Evolutionary conservation across 2,113 vertebrate species (phyloP), one percentile per base, ranked within the genome.

Genomic region (Saccopteryx bilineata): DNA sequence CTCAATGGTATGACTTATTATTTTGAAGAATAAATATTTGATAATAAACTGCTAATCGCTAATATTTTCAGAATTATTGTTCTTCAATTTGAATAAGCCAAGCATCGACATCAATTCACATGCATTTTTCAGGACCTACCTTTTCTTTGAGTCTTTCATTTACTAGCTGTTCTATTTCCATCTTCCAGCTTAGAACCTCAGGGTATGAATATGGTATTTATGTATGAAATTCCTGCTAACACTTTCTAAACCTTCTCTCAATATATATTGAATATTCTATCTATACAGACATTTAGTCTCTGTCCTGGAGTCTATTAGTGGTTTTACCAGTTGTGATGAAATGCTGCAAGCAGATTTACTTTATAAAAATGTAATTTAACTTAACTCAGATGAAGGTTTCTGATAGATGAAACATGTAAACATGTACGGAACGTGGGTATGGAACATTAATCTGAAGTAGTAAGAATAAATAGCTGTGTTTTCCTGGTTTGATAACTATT

Each of bases 381-480:
- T 97, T 78, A 97, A 97, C 93, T 97, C 0, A 97, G 96, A 97
- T 97, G 94, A 95, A 95, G 97, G 97, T 96, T 98, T 98, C 93
- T 97, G 95, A 97, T 95, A 96, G 92, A 98, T 98, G 98, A 97
- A 97, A 98, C 97, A 97, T 91, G 83, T 98, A 97, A 97, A 98
- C 97, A 97, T 91, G 83, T 94, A 60, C 76, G 95, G 95, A 92
- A 96, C 98, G 78, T 96, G 65, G 97, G 13, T 97, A 95, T 95
- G 97, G 95, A 97, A 97, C 97, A 97, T 99, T 98, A 98, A 98
- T 98, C 97, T 97, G 96, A 97, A 87, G 58, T 92, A 93, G 21
- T 97, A 97, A 96, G 93, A 98, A 94, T 96, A 97, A 98, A 82
- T 96, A 98, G 96, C 97, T 98, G 94, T 94, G 96, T 33, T 96